phyloP scores from a whole-genome alignment of 2,797 vertebrate genomes.

The Odontamblyopus lacepedii region DNA sequence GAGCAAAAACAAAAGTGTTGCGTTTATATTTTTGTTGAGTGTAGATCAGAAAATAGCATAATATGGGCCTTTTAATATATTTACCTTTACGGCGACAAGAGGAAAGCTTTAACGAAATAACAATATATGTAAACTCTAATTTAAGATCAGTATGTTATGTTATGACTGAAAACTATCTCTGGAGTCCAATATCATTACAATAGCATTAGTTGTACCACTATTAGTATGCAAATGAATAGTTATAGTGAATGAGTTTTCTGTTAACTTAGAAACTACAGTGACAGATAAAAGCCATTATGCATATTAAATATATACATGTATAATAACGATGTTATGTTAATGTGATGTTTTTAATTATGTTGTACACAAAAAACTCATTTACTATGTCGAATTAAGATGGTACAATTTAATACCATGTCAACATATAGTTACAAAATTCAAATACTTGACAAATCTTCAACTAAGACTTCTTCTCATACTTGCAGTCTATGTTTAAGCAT shows the following conservation, averaged over 20 bases:
- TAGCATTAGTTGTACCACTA: neutral
- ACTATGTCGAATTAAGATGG: neutral
- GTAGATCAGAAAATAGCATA: too few species aligned
- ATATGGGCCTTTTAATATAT: too few species aligned
- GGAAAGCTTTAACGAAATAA: neutral
- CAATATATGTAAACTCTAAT: too few species aligned
- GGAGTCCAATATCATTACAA: neutral
- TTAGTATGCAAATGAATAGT: neutral
- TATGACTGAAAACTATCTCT: neutral
- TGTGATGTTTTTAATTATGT: neutral
- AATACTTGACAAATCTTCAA: neutral
- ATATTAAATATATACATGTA: neutral
- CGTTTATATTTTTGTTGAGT: too few species aligned
- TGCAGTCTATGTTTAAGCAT: neutral
- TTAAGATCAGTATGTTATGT: neutral
- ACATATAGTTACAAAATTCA: neutral
- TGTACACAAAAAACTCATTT: neutral
- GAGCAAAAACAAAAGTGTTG: too few species aligned
- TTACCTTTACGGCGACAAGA: too few species aligned
- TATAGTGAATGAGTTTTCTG: slow-evolving; percentile 12
- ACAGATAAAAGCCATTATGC: neutral
- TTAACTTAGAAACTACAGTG: neutral
- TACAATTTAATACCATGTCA: neutral
- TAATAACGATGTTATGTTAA: neutral
- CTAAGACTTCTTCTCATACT: neutral